These are phyloP conservation scores for Sardina pilchardus DNA, from an alignment of 2,113 vertebrate species.

Conservation along the genomic window DNA sequence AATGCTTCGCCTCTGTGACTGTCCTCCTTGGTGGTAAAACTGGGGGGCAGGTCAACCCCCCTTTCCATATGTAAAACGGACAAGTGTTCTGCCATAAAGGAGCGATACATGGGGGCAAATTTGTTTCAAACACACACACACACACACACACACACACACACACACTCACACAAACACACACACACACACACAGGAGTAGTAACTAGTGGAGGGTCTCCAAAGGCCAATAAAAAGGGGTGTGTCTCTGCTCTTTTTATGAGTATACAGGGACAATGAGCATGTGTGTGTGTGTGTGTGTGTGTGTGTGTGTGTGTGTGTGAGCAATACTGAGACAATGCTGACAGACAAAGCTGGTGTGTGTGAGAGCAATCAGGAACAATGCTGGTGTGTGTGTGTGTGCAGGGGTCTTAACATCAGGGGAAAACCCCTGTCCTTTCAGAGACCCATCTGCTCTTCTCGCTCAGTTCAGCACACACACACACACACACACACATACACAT, in stretches of 20 bases:
- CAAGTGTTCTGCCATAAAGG: too few species aligned
- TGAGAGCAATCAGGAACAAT: slow-evolving; percentile 39
- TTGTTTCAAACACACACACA: background rate
- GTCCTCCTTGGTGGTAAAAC: too few species aligned
- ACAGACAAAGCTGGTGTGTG: background rate
- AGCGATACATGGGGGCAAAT: too few species aligned
- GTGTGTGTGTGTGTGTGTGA: slow-evolving; percentile 18
- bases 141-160: background rate
- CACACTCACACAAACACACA: background rate
- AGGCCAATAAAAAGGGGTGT: background rate
- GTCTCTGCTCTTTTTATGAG: background rate
- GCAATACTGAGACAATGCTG: slow-evolving; percentile 28
- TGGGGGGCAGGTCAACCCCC: too few species aligned
- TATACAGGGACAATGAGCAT: background rate
- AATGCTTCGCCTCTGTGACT: too few species aligned
- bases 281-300: slow-evolving; percentile 17
- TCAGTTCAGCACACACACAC: slow-evolving; percentile 34
- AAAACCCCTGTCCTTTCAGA: slow-evolving; percentile 20
- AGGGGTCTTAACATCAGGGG: slow-evolving; percentile 30
- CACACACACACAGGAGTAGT: background rate
- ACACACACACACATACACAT: slow-evolving; percentile 42
- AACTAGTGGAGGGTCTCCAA: background rate
- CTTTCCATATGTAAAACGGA: too few species aligned
- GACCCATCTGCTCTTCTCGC: slow-evolving; percentile 37
- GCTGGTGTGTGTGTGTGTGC: background rate